A percentile compares a stretch with the other conserved stretches of the same genome.
Evolutionary conservation across 2,888 invertebrate genomes (phyloP).

Genomic region (Zaprionus bogoriensis): DNA sequence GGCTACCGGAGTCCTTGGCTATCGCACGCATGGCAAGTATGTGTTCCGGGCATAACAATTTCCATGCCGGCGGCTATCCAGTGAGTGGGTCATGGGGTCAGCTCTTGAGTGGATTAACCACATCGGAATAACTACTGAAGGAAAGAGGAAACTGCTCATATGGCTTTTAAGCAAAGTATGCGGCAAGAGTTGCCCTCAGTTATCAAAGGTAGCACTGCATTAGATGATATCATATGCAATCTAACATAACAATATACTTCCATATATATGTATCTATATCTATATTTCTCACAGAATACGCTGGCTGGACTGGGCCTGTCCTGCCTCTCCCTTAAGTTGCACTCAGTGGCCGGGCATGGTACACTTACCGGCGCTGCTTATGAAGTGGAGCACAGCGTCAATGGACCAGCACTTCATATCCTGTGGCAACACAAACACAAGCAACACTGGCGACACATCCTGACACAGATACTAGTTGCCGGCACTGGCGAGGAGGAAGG

Average conservation of each 20-base stretch:
- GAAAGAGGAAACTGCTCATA: constrained; percentile 11
- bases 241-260: no score
- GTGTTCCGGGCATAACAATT: constrained; percentile 22
- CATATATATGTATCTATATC: no score
- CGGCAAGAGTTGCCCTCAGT: no score
- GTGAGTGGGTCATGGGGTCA: constrained; percentile 20
- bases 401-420: constrained; percentile 67
- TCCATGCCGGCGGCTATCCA: not conserved
- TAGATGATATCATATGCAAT: no score
- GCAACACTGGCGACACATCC: constrained; percentile 47
- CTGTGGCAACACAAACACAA: constrained; percentile 65
- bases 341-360: constrained; percentile 42
- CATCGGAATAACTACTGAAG: constrained; percentile 39
- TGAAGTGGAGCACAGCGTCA: constrained; percentile 38
- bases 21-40: constrained; percentile 21
- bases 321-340: not conserved
- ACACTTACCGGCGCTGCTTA: constrained; percentile 33
- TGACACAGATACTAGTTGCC: constrained; percentile 41
- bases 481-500: constrained; percentile 1
- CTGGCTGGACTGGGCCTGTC: constrained; percentile 11
- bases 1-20: constrained; percentile 32
- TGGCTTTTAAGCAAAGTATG: not conserved
- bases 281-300: no score
- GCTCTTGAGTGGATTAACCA: constrained; percentile 39
- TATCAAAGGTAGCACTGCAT: no score